phyloP scores from a whole-genome alignment of 2,797 vertebrate species.

The Meda fulgida region DNA sequence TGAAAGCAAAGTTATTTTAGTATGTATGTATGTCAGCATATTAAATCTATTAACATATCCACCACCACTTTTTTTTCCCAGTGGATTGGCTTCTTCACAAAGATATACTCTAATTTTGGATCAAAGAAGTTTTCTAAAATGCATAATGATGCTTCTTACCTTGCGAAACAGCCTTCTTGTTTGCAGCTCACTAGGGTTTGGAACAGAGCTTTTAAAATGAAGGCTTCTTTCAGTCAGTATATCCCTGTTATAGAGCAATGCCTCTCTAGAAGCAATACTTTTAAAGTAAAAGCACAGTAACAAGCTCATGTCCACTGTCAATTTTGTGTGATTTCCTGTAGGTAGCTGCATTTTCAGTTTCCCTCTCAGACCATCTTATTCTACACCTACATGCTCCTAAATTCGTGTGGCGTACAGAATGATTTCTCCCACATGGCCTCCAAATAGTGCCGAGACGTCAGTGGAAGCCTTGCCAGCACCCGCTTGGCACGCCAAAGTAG shows the following conservation, averaged over 20 bases:
- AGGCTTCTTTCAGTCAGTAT: not conserved
- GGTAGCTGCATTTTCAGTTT: constrained; percentile 21
- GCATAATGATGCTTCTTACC: not conserved
- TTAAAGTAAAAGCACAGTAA: not conserved
- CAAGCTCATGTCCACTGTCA: not conserved
- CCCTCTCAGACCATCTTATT: constrained; percentile 31
- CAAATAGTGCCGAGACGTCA: constrained; percentile 45
- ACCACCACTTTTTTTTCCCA: not conserved
- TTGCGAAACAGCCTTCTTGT: not conserved
- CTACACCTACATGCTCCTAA: constrained; percentile 41
- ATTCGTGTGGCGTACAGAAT: constrained; percentile 16
- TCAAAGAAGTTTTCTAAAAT: not conserved
- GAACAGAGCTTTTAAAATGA: not conserved
- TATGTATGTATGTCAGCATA: not conserved
- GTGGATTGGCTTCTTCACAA: not conserved
- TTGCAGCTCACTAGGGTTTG: not conserved
- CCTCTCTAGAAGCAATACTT: not conserved
- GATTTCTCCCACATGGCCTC: constrained; percentile 51
- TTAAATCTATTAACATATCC: not conserved
- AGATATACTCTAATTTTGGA: not conserved
- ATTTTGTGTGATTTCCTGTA: not conserved
- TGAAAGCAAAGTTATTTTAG: no score
- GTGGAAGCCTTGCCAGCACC: constrained; percentile 43
- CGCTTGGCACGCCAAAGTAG: constrained; percentile 12
- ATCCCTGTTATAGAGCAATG: not conserved